phyloP scores from a whole-genome alignment of 2,113 vertebrate genomes.

The Trogon melanurus region DNA sequence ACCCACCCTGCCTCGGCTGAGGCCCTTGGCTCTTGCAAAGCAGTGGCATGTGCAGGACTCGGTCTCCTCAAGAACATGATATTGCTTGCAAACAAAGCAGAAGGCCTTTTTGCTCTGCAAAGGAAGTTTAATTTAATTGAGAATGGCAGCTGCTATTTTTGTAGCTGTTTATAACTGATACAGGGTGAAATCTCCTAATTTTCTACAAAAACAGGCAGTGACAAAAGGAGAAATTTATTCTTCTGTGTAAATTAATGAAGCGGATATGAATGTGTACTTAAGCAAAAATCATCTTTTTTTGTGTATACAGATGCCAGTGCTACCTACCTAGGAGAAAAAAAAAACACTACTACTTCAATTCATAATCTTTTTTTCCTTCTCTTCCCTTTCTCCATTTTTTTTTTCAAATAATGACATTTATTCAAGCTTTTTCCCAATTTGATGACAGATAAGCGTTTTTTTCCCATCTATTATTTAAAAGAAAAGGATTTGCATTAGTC shows the following conservation, averaged over 20 bases:
- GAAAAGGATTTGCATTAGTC: not conserved
- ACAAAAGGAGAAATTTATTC: not conserved
- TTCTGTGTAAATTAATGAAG: not conserved
- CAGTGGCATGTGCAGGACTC: not conserved
- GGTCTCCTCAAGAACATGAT: not conserved
- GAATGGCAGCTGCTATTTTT: not conserved
- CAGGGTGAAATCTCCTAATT: not conserved
- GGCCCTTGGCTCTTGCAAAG: not conserved
- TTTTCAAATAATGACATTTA: not conserved
- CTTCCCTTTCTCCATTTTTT: not conserved
- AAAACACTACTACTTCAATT: not conserved
- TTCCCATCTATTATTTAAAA: not conserved
- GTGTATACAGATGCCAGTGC: not conserved
- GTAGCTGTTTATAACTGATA: not conserved
- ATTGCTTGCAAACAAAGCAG: not conserved
- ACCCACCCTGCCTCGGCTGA: accelerated
- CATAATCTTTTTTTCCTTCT: not conserved
- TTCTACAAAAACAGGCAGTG: not conserved
- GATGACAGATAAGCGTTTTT: not conserved
- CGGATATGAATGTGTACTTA: not conserved
- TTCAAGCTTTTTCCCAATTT: not conserved
- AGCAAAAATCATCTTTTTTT: conserved; percentile 33
- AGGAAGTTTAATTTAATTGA: not conserved
- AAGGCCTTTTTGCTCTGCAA: not conserved
- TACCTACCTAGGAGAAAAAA: not conserved